These are phyloP conservation scores for Sebastolobus altivelis DNA, from an alignment of 2,797 vertebrate species.

Conservation along the genomic window DNA sequence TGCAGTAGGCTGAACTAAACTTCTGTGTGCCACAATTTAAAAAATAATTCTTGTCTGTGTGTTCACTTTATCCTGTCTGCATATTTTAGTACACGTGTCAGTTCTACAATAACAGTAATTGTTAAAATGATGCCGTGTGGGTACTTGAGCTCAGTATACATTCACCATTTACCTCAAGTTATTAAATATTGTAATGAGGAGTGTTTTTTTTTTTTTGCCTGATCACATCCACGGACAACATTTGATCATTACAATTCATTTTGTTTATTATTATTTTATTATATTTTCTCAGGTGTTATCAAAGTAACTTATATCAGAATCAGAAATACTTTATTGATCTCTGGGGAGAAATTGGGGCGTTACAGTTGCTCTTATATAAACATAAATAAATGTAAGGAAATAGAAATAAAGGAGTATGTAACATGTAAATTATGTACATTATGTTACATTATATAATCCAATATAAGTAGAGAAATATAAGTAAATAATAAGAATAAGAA, in stretches of 20 bases:
- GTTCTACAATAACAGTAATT: neutral
- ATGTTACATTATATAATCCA: too few relatives aligned
- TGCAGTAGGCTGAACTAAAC: conserved; percentile 1
- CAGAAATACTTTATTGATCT: too few relatives aligned
- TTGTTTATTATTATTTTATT: neutral
- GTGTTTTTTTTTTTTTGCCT: neutral
- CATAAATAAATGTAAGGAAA: too few relatives aligned
- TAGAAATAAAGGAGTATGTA: too few relatives aligned
- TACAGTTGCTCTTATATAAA: too few relatives aligned
- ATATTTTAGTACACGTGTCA: neutral
- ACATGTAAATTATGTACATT: too few relatives aligned
- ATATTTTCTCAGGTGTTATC: neutral
- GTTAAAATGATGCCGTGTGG: neutral
- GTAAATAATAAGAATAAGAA: too few relatives aligned
- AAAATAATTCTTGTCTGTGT: neutral
- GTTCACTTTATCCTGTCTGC: neutral
- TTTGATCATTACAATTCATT: neutral
- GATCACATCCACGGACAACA: neutral
- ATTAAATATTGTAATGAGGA: neutral
- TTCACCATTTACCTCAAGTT: neutral
- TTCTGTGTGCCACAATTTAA: neutral
- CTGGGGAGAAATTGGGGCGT: rapidly evolving
- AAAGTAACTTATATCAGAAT: neutral
- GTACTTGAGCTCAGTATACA: neutral
- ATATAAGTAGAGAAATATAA: too few relatives aligned